phyloP scores from a whole-genome alignment of 2,888 invertebrate genomes.

The Phalera bucephala region DNA sequence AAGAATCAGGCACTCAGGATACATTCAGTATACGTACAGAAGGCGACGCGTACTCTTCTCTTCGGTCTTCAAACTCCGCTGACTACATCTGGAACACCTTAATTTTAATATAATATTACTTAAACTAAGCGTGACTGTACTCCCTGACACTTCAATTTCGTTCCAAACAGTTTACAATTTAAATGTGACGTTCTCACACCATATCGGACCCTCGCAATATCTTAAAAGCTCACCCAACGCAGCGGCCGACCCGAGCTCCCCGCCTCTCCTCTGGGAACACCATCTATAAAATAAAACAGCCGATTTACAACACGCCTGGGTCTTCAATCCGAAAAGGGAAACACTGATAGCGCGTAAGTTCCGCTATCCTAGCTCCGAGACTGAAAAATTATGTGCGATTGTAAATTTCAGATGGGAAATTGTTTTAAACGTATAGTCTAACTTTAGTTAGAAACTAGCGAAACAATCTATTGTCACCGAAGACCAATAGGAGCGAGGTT shows the following conservation, averaged over 20 bases:
- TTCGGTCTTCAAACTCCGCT: slow-evolving; percentile 27
- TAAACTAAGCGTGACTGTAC: slow-evolving; percentile 10
- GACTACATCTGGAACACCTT: slow-evolving; percentile 35
- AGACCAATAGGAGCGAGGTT: slow-evolving; percentile 59
- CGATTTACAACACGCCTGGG: slow-evolving; percentile 76
- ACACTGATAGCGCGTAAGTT: slow-evolving; percentile 71
- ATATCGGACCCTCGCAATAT: slow-evolving; percentile 61
- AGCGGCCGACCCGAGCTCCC: slow-evolving; percentile 47
- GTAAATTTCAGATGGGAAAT: slow-evolving; percentile 55
- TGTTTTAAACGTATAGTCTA: slow-evolving; percentile 37
- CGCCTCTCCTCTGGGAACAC: slow-evolving; percentile 61
- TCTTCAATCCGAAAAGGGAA: slow-evolving; percentile 69
- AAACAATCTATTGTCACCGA: slow-evolving; percentile 65
- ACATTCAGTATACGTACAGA: slow-evolving; percentile 99
- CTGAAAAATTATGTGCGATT: slow-evolving; percentile 47
- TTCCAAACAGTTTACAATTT: slow-evolving; percentile 37
- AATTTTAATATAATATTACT: slow-evolving; percentile 8
- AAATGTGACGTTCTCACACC: slow-evolving; percentile 54
- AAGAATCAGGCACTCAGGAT: slow-evolving; percentile 98
- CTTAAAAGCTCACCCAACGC: slow-evolving; percentile 68
- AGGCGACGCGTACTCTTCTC: slow-evolving; percentile 86
- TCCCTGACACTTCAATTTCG: not conserved
- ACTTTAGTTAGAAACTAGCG: slow-evolving; percentile 22
- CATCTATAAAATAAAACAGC: slow-evolving; percentile 81
- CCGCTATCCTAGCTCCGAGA: slow-evolving; percentile 48